Percentiles rank a stretch among this genome's conserved stretches.
Evolutionary conservation across 2,888 invertebrate genomes (phyloP).

Genomic region (Eupithecia abbreviata): DNA sequence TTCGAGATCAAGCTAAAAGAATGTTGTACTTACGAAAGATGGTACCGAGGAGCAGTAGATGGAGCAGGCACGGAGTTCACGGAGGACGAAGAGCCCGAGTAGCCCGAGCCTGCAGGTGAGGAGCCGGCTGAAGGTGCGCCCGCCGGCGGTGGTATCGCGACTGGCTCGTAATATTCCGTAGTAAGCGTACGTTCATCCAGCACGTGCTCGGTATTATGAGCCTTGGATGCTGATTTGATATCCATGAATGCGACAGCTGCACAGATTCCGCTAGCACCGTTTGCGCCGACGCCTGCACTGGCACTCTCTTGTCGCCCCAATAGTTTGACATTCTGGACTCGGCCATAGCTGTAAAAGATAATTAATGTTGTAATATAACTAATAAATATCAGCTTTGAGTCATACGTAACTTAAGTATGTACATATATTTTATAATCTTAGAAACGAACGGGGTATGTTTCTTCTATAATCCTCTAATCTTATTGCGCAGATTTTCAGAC

Average conservation of each 20-base stretch:
- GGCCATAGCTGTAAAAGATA: conserved; percentile 92
- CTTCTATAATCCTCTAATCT: background rate
- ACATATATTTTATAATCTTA: background rate
- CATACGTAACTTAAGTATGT: background rate
- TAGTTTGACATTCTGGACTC: conserved; percentile 98
- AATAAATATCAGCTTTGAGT: background rate
- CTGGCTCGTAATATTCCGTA: conserved; percentile 96
- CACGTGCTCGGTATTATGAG: conserved; percentile 94
- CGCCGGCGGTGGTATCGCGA: conserved; percentile 86
- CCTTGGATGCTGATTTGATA: conserved; percentile 97
- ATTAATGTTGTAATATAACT: too few relatives aligned
- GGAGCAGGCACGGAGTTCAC: conserved; percentile 79
- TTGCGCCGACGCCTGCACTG: conserved; percentile 79
- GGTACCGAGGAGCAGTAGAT: conserved; percentile 74
- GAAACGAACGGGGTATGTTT: background rate
- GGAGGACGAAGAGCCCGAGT: conserved; percentile 86
- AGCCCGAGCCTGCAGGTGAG: conserved; percentile 84
- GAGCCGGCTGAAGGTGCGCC: conserved; percentile 83
- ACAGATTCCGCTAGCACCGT: conserved; percentile 87
- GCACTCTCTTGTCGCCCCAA: conserved; percentile 86
- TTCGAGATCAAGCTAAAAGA: conserved; percentile 23
- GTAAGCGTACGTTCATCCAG: conserved; percentile 93
- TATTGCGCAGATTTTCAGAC: background rate
- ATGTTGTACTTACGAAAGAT: conserved; percentile 73
- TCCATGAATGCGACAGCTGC: conserved; percentile 98